phyloP scores from a whole-genome alignment of 2,888 invertebrate genomes.

The Eupithecia subumbrata region DNA sequence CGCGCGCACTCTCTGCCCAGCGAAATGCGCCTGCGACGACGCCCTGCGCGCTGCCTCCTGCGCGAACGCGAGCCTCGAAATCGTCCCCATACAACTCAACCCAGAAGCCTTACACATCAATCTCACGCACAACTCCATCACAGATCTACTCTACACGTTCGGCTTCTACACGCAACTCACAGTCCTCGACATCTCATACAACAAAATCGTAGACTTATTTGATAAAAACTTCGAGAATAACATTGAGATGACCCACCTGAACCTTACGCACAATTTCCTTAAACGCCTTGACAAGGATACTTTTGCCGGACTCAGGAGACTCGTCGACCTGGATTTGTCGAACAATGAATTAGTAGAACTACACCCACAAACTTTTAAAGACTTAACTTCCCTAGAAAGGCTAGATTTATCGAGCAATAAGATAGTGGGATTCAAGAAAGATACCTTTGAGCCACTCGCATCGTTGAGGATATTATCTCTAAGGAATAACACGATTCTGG shows the following conservation, averaged over 20 bases:
- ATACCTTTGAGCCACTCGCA: slow-evolving; percentile 87
- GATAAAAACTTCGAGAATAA: slow-evolving; percentile 92
- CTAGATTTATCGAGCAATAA: slow-evolving; percentile 91
- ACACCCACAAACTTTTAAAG: slow-evolving; percentile 90
- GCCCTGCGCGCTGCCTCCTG: slow-evolving; percentile 89
- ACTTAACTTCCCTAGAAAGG: slow-evolving; percentile 88
- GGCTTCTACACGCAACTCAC: slow-evolving; percentile 91
- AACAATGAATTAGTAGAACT: slow-evolving; percentile 90
- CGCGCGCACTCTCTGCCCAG: slow-evolving; percentile 88
- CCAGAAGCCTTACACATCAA: slow-evolving; percentile 93
- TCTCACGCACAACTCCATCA: slow-evolving; percentile 92
- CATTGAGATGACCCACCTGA: slow-evolving; percentile 88
- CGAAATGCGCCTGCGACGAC: slow-evolving; percentile 92
- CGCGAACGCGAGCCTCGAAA: slow-evolving; percentile 90
- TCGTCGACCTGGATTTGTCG: slow-evolving; percentile 89
- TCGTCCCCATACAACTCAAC: slow-evolving; percentile 94
- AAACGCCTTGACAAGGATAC: slow-evolving; percentile 89
- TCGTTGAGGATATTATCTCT: slow-evolving; percentile 89
- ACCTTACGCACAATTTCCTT: slow-evolving; percentile 90
- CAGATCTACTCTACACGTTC: slow-evolving; percentile 90
- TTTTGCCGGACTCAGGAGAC: slow-evolving; percentile 88
- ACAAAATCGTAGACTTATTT: slow-evolving; percentile 91
- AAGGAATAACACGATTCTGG: slow-evolving; percentile 90
- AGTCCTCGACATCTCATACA: slow-evolving; percentile 91
- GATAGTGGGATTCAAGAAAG: slow-evolving; percentile 88